These are phyloP conservation scores for Plodia interpunctella DNA, from an alignment of 1,140 invertebrate species.

Conservation along the genomic window DNA sequence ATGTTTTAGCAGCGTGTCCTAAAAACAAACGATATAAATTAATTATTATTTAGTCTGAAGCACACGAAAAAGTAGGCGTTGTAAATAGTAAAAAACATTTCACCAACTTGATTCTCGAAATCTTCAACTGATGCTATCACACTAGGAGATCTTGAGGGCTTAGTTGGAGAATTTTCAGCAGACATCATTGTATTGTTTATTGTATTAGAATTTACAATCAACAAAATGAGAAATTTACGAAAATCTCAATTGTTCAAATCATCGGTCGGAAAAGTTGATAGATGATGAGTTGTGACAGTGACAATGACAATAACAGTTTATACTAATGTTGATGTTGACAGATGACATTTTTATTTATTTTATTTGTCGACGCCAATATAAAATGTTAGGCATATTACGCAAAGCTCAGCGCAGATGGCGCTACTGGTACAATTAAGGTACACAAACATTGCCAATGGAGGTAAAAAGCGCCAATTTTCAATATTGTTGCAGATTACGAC, in stretches of 20 bases:
- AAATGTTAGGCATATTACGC: too few species aligned
- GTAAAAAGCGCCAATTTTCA: too few species aligned
- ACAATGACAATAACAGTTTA: conserved; percentile 18
- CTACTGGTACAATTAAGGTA: too few species aligned
- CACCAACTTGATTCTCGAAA: conserved; percentile 56
- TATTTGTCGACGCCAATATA: too few species aligned
- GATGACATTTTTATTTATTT: too few species aligned
- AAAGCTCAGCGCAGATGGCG: too few species aligned
- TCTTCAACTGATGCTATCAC: conserved; percentile 53
- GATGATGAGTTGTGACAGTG: conserved; percentile 5
- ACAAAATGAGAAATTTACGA: neutral
- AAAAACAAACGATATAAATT: conserved; percentile 47
- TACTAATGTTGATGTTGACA: too few species aligned
- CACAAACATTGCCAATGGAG: too few species aligned
- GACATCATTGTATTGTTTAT: conserved; percentile 45
- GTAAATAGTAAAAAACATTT: conserved; percentile 26
- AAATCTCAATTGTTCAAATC: conserved; percentile 16
- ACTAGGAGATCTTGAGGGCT: conserved; percentile 45
- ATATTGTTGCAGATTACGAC: too few species aligned
- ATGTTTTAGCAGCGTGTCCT: conserved; percentile 86
- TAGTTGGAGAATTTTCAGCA: conserved; percentile 56
- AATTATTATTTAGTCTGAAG: conserved; percentile 29
- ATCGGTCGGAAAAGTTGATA: conserved; percentile 19
- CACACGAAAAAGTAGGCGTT: conserved; percentile 48
- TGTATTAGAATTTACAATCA: conserved; percentile 13